Evolutionary conservation across 2,888 invertebrate species (phyloP).

Genomic region (Belgica antarctica): DNA sequence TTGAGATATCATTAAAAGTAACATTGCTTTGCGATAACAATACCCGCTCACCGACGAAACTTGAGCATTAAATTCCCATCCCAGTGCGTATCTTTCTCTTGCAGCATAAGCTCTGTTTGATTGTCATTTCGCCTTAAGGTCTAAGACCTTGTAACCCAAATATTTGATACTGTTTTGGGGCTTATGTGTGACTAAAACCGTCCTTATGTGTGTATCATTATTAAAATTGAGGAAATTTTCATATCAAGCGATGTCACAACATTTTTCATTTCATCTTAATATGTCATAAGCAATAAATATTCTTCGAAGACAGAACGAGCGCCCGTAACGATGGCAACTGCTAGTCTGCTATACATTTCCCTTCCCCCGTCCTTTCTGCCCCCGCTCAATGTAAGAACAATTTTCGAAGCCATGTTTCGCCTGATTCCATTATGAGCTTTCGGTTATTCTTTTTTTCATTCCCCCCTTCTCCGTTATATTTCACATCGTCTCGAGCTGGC

Average conservation of each 20-base stretch:
- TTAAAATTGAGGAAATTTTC: slow-evolving; percentile 23
- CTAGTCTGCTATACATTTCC: not conserved
- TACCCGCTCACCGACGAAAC: not conserved
- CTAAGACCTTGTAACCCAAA: slow-evolving; percentile 8
- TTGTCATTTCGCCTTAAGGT: not conserved
- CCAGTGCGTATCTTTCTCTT: not conserved
- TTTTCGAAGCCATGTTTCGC: not conserved
- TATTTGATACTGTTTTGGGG: not conserved
- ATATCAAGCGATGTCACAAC: not conserved
- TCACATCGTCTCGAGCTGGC: not conserved
- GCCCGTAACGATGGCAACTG: not conserved
- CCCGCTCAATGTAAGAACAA: too few species aligned
- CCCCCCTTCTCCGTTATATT: not conserved
- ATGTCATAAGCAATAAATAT: slow-evolving; percentile 1
- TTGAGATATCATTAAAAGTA: slow-evolving; percentile 21
- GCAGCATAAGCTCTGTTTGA: not conserved
- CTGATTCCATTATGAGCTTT: not conserved
- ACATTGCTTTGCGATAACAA: slow-evolving; percentile 20
- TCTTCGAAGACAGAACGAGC: not conserved
- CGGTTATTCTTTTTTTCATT: too few species aligned
- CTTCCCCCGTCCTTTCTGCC: not conserved
- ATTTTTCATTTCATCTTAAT: slow-evolving; percentile 10
- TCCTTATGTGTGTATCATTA: slow-evolving; percentile 7
- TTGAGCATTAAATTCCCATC: not conserved
- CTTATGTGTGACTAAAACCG: not conserved